Base-by-base conservation (phyloP, 1,140 invertebrate genomes). In the Batillaria attramentaria region DNA sequence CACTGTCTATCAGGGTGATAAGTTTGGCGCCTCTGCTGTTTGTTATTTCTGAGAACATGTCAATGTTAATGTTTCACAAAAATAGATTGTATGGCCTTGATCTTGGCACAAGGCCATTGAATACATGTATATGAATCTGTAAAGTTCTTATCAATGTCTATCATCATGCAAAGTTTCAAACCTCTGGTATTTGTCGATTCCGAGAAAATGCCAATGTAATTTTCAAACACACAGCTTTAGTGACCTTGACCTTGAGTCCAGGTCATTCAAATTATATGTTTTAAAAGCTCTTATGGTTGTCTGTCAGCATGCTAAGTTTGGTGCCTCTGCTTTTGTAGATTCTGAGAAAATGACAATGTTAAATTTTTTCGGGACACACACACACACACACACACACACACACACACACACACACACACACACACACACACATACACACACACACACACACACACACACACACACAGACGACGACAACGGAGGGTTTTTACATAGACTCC, bases 341-440 rank as follows among this genome's bases (percentile, higher is more conserved):
- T 54, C 46, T 54, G 46, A 54, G 16, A 18, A 18, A n/a, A 54
- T 54, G n/a, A 18, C 46, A 18, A 18, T 18, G 16, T 18, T 54
- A n/a, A 54, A 31, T 72, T 24, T 20, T 37, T 37, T 1, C 24
- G 28, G 31, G 8, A 60, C 57, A 60, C 57, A 60, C 57, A 60
- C 57, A 60, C 57, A 60, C 57, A 60, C 8, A n/a, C 57, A 60
- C 57, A n/a, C 57, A 60, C 57, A 60, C 57, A n/a, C 57, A 60
- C 57, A 60, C 24, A 60, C 57, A 60, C 24, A 10, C 57, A 60
- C 57, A 6, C 57, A 60, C 57, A 60, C 57, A n/a, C 57, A 60
- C 57, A 60, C 57, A 60, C 57, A 60, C 24, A 60, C 57, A 60
- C 57, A 60, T 31, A n/a, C 57, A 60, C 57, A n/a, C 57, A 60